Conservation (phyloP, 2,113 vertebrate genomes). For the Aphyosemion australe region DNA sequence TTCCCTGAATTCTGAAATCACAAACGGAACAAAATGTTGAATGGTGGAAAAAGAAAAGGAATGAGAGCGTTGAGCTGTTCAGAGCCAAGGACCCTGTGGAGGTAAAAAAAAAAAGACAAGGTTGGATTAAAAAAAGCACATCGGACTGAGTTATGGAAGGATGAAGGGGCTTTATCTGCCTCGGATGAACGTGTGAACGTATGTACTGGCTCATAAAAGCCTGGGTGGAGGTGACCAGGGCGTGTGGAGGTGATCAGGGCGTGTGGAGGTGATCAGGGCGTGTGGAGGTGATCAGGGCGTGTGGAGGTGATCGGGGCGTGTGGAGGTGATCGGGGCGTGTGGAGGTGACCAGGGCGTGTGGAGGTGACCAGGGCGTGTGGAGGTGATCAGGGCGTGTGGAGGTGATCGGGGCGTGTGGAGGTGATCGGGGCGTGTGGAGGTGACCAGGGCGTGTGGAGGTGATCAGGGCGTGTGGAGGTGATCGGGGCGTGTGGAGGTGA, state of each 20-base stretch:
- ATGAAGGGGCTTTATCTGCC: neutral
- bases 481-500: too few relatives aligned
- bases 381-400: too few relatives aligned
- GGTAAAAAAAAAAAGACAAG: neutral
- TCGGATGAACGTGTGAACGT: neutral
- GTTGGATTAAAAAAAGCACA: neutral
- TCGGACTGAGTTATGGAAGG: conserved; percentile 1
- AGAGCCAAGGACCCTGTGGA: neutral
- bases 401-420: too few relatives aligned
- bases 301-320: neutral
- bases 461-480: neutral
- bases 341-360: neutral
- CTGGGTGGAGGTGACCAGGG: neutral
- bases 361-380: neutral
- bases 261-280: neutral
- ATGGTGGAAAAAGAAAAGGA: neutral
- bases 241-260: neutral
- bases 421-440: neutral
- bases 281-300: neutral
- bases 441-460: neutral
- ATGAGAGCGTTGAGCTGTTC: neutral
- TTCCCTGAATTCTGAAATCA: neutral
- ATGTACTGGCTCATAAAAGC: neutral
- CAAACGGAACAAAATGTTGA: neutral
- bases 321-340: neutral